Evolutionary conservation across 2,113 vertebrate species (phyloP).

Genomic region (Proteles cristata): DNA sequence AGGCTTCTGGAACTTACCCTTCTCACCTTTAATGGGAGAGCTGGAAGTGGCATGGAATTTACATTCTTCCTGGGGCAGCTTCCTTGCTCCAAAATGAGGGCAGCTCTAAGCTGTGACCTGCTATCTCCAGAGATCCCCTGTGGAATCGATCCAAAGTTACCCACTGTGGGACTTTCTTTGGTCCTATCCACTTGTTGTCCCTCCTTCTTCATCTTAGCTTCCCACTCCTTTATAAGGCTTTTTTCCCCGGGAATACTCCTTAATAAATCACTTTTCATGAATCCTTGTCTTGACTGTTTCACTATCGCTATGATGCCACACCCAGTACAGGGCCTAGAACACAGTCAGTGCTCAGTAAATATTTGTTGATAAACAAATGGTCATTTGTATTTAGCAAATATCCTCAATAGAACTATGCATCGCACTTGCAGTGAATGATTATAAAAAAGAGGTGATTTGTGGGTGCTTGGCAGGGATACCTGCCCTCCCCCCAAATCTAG

Average conservation of each 20-base stretch:
- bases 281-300: neutral
- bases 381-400: neutral
- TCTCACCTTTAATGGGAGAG: neutral
- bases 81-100: neutral
- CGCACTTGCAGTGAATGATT: neutral
- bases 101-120: neutral
- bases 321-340: neutral
- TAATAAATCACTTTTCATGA: neutral
- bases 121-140: neutral
- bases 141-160: neutral
- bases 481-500: no score
- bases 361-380: neutral
- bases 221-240: neutral
- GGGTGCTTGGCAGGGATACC: neutral
- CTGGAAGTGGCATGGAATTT: neutral
- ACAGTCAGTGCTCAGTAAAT: neutral
- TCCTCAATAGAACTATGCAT: neutral
- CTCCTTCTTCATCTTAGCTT: neutral
- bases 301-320: neutral
- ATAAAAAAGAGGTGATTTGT: neutral
- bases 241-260: neutral
- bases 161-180: neutral
- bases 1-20: neutral
- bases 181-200: neutral
- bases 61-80: neutral